Evolutionary conservation across 2,888 invertebrate genomes (phyloP).

Genomic region (Drepana falcataria): DNA sequence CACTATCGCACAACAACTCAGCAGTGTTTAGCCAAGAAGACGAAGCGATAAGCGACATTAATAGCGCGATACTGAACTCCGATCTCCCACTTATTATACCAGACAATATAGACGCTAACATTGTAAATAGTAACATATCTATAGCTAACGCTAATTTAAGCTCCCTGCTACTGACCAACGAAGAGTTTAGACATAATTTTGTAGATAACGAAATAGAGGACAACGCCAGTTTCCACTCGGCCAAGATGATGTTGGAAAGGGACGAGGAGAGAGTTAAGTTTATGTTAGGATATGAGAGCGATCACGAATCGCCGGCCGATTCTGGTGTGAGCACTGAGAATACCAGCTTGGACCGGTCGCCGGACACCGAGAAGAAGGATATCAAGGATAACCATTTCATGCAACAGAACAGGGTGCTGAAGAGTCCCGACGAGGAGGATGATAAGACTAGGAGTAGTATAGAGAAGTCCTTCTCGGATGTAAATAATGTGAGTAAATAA

Average conservation of each 20-base stretch:
- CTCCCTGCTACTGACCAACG: constrained; percentile 75
- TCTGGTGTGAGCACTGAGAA: constrained; percentile 87
- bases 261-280: constrained; percentile 63
- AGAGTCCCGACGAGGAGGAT: constrained; percentile 36
- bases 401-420: constrained; percentile 67
- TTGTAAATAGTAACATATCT: constrained; percentile 75
- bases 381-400: constrained; percentile 55
- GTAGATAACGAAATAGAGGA: constrained; percentile 47
- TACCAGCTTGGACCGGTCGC: constrained; percentile 82
- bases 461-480: constrained; percentile 60
- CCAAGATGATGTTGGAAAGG: constrained; percentile 47
- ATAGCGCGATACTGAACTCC: constrained; percentile 41
- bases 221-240: constrained; percentile 56
- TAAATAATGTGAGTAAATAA: constrained; percentile 24
- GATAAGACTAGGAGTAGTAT: constrained; percentile 34
- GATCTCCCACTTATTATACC: constrained; percentile 63
- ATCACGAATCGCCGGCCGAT: constrained; percentile 74
- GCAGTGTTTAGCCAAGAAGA: constrained; percentile 67
- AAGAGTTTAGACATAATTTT: constrained; percentile 59
- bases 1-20: constrained; percentile 70
- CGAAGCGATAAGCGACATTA: constrained; percentile 34
- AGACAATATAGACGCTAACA: constrained; percentile 61
- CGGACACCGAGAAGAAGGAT: constrained; percentile 74
- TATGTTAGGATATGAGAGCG: constrained; percentile 71
- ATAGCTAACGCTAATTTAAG: constrained; percentile 81